Evolutionary conservation across 2,113 vertebrate genomes (phyloP).

Genomic region (Pomatostomus ruficeps): DNA sequence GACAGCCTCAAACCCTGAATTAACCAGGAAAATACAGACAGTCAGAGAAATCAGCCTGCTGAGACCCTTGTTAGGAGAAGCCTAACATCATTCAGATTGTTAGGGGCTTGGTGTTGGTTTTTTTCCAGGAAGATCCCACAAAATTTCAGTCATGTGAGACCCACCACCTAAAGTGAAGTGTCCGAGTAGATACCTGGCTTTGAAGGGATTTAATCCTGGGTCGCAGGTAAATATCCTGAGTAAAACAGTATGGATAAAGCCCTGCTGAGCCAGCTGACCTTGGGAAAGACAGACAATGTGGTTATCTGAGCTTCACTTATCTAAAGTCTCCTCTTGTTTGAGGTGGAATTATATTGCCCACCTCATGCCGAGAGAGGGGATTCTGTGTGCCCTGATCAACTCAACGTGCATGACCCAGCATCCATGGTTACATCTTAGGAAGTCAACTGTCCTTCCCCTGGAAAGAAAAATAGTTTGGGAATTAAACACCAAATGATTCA

Average conservation of each 20-base stretch:
- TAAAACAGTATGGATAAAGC: not conserved
- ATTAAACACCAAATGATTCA: not conserved
- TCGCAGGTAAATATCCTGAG: not conserved
- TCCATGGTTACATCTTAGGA: not conserved
- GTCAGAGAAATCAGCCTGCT: not conserved
- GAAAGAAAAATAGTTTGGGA: not conserved
- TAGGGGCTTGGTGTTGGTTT: not conserved
- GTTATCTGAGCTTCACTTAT: slow-evolving; percentile 42
- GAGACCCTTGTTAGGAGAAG: not conserved
- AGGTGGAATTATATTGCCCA: not conserved
- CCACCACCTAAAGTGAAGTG: not conserved
- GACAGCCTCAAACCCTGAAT: not conserved
- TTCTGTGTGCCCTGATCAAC: not conserved
- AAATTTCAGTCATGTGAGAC: not conserved
- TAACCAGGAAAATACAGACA: not conserved
- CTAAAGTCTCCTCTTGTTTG: slow-evolving; percentile 35
- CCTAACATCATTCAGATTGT: not conserved
- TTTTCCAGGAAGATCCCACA: not conserved
- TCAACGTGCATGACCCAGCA: not conserved
- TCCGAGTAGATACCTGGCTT: not conserved
- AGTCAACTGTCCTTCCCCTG: not conserved
- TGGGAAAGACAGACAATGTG: not conserved
- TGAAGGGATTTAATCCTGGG: not conserved
- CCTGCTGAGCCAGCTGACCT: slow-evolving; percentile 41
- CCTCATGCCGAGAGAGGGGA: not conserved